Percentiles rank a stretch among this genome's conserved stretches.
phyloP scores from a whole-genome alignment of 2,113 vertebrate species.

The Anhinga rufa region DNA sequence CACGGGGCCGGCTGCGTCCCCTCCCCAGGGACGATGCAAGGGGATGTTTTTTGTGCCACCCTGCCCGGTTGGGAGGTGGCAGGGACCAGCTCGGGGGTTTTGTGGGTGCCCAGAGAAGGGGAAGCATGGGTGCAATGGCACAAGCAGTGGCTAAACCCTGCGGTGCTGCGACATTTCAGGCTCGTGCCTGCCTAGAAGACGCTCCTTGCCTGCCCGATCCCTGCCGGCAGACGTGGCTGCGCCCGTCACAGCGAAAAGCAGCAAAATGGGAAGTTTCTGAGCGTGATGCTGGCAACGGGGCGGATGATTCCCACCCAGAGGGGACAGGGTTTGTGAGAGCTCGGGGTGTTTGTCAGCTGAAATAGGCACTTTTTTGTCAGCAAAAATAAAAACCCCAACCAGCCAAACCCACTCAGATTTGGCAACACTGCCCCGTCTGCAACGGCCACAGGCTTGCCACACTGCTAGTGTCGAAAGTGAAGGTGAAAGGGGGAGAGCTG shows the following conservation, averaged over 20 bases:
- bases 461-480: not conserved
- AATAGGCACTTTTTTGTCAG: not conserved
- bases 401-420: not conserved
- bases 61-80: not conserved
- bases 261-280: not conserved
- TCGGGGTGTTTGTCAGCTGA: not conserved
- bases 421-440: not conserved
- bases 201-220: not conserved
- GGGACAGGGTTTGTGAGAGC: not conserved
- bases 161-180: rapidly evolving
- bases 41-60: not conserved
- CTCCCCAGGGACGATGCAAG: rapidly evolving
- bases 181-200: not conserved
- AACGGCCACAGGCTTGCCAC: not conserved
- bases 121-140: not conserved
- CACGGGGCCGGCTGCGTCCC: not conserved
- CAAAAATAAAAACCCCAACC: not conserved
- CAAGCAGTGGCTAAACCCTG: not conserved
- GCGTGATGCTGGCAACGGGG: not conserved
- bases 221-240: not conserved
- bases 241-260: not conserved
- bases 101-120: not conserved
- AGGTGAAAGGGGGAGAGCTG: not conserved
- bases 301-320: not conserved
- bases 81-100: not conserved